These are phyloP conservation scores for Caenorhabditis drosophilae DNA, from an alignment of 2,888 invertebrate species.

Conservation along the genomic window DNA sequence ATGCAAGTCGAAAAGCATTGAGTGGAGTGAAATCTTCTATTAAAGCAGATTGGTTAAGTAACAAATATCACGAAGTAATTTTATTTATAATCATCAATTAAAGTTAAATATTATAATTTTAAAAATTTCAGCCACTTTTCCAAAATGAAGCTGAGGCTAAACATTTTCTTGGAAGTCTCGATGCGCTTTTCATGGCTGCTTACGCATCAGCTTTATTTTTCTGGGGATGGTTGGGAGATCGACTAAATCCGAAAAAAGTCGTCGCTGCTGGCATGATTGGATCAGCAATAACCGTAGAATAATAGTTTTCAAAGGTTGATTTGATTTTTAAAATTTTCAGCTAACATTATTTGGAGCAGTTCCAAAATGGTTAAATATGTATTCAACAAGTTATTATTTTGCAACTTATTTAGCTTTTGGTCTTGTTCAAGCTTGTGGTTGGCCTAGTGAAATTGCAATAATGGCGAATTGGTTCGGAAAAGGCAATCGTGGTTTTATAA, in stretches of 20 bases:
- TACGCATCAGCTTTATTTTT: slow-evolving; percentile 71
- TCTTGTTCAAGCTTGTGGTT: slow-evolving; percentile 72
- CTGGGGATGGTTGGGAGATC: slow-evolving; percentile 72
- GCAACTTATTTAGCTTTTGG: slow-evolving; percentile 71
- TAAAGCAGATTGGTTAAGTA: slow-evolving; percentile 61
- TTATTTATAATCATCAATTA: too few relatives aligned
- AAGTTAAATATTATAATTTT: too few relatives aligned
- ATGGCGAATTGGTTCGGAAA: slow-evolving; percentile 73
- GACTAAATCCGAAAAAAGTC: slow-evolving; percentile 71
- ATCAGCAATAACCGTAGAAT: slow-evolving; percentile 70
- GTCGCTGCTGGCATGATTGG: slow-evolving; percentile 71
- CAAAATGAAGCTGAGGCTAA: slow-evolving; percentile 56
- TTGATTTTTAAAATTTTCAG: slow-evolving; percentile 49
- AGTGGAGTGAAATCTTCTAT: slow-evolving; percentile 66
- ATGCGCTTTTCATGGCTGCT: slow-evolving; percentile 67
- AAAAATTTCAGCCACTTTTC: slow-evolving; percentile 60
- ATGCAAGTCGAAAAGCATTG: slow-evolving; percentile 63
- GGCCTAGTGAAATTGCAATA: slow-evolving; percentile 72
- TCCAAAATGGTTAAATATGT: slow-evolving; percentile 71
- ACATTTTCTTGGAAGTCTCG: slow-evolving; percentile 65
- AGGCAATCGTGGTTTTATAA: slow-evolving; percentile 71
- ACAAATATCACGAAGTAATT: slow-evolving; percentile 20
- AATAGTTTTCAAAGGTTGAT: background rate
- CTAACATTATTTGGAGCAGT: slow-evolving; percentile 72
- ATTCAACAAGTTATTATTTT: slow-evolving; percentile 70